Evolutionary conservation across 2,113 vertebrate genomes (phyloP), one percentile per base, ranked within the genome.

Genomic region (Nematolebias whitei): DNA sequence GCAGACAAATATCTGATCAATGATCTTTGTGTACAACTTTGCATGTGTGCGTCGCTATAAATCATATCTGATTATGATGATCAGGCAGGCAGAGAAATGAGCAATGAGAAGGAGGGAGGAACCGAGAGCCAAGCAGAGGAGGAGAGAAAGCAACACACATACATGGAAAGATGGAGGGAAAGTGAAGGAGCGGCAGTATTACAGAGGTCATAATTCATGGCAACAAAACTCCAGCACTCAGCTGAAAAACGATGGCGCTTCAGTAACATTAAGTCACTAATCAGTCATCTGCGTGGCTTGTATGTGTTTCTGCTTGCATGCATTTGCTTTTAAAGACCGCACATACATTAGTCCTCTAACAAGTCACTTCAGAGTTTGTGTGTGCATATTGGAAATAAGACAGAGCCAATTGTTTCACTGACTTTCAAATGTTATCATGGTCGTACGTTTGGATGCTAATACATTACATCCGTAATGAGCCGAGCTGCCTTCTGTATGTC

Each of bases 21-120:
- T 65, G 72, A 64, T 79, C 67, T n/a, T 41, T 64, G 68, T 48
- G 62, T 38, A 50, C 15, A 45, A 10, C 0, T 50, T 2, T 40
- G 60, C 58, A 38, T 69, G 63, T 60, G 43, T 29, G 52, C 24
- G 69, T 66, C 69, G 50, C 78, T n/a, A 82, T 87, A 68, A 85
- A 89, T 89, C 84, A 84, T 45, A 74, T 68, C 63, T 63, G 78
- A 85, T 88, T 86, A 87, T 76, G 70, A 71, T 69, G 79, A 85
- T 72, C 71, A 65, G 66, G 76, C 69, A 62, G 64, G 74, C 68
- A 58, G 70, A 56, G 72, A 64, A 58, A 80, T 52, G 76, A 83
- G 61, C 18, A 20, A 73, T 81, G 76, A 72, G 68, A 59, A 51
- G 35, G 24, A 53, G 39, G 1, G 29, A 59, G 72, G 29, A 63